Conservation (phyloP, 2,888 invertebrate species). For the Idaea aversata region DNA sequence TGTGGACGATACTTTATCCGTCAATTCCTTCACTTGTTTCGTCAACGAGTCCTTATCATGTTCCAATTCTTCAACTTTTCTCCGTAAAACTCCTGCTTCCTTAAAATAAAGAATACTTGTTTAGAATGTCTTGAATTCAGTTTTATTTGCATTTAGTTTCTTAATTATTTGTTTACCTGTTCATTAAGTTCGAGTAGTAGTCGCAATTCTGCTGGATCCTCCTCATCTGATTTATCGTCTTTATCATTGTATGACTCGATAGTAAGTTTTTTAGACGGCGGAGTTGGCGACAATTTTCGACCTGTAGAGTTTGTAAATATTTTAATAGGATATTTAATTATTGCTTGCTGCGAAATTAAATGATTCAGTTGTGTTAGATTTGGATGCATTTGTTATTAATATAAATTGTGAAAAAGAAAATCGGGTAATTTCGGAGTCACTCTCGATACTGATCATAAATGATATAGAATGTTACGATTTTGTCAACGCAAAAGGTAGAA, state of each 20-base stretch:
- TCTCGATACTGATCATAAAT: conserved; percentile 26
- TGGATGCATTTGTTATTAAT: conserved; percentile 16
- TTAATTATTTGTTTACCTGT: conserved; percentile 77
- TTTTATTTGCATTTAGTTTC: not conserved
- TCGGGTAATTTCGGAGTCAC: conserved; percentile 34
- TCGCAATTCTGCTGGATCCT: conserved; percentile 90
- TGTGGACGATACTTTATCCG: conserved; percentile 83
- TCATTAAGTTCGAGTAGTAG: conserved; percentile 93
- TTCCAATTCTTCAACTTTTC: conserved; percentile 92
- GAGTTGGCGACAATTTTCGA: conserved; percentile 85
- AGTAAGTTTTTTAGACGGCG: conserved; percentile 82
- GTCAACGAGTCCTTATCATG: conserved; percentile 87
- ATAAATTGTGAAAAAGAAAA: conserved; percentile 21
- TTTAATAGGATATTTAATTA: conserved; percentile 2
- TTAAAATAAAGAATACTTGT: conserved; percentile 36
- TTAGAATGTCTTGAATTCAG: not conserved
- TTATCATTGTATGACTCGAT: conserved; percentile 84
- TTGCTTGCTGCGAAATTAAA: conserved; percentile 5
- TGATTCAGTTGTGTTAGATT: conserved; percentile 9
- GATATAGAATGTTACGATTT: conserved; percentile 34
- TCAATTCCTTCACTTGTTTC: conserved; percentile 87
- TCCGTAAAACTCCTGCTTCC: conserved; percentile 90
- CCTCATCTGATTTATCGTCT: conserved; percentile 88
- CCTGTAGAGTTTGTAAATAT: conserved; percentile 58
- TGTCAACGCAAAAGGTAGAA: conserved; percentile 33